These are phyloP conservation scores for zebrafish (Danio rerio) DNA, from an alignment of 2,113 vertebrate species.

Conservation along the genomic window DNA sequence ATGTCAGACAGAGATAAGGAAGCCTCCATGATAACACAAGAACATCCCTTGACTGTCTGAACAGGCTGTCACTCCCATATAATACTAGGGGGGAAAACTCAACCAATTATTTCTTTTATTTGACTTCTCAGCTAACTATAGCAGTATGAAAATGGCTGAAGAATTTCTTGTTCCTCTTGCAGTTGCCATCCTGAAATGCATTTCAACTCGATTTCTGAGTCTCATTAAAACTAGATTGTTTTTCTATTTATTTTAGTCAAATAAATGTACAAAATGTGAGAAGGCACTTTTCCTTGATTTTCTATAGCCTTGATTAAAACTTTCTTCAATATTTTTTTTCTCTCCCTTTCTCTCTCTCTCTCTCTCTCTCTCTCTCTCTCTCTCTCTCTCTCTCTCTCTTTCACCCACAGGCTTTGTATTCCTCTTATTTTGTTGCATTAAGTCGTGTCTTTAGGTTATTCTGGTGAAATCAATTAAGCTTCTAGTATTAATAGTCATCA, in stretches of 20 bases:
- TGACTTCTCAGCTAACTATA: constrained; percentile 24
- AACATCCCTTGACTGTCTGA: constrained; percentile 65
- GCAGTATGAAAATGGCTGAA: not conserved
- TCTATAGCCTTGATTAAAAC: not conserved
- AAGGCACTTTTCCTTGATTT: not conserved
- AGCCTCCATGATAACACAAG: constrained; percentile 38
- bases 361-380: not conserved
- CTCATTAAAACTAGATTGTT: not conserved
- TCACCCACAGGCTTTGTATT: not conserved
- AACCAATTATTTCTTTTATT: constrained; percentile 30
- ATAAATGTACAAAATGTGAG: not conserved
- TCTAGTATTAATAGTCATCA: constrained; percentile 60
- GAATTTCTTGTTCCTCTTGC: not conserved
- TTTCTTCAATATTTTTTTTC: not conserved
- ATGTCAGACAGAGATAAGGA: constrained; percentile 32
- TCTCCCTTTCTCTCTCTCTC: not conserved
- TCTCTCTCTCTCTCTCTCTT: not conserved
- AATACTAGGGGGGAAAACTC: constrained; percentile 56
- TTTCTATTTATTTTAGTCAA: not conserved
- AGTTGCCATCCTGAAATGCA: not conserved
- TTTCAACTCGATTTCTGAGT: not conserved
- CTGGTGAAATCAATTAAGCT: constrained; percentile 57
- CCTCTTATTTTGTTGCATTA: constrained; percentile 37
- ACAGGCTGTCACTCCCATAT: constrained; percentile 67
- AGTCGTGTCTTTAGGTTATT: constrained; percentile 1